Conservation (phyloP, 2,888 invertebrate species). For the Parapristionchus giblindavisi region DNA sequence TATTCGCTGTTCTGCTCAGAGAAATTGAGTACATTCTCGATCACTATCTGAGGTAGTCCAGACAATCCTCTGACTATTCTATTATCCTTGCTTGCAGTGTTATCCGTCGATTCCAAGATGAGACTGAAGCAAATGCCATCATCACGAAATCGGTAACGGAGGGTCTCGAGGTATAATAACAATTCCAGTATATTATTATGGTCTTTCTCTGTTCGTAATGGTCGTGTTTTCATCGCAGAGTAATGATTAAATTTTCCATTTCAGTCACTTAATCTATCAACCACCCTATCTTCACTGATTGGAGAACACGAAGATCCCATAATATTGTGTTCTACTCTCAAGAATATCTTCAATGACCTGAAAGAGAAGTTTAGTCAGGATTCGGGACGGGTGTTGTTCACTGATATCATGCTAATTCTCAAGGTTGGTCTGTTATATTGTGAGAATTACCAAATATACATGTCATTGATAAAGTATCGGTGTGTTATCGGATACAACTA, state of each 20-base stretch:
- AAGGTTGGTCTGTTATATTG: constrained; percentile 23
- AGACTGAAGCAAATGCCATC: constrained; percentile 33
- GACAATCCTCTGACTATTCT: background rate
- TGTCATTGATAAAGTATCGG: too few relatives aligned
- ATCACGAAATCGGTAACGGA: constrained; percentile 37
- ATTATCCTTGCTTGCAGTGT: constrained; percentile 27
- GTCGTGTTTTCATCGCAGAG: too few relatives aligned
- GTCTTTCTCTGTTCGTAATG: too few relatives aligned
- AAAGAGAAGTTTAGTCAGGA: background rate
- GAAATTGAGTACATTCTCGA: constrained; percentile 43
- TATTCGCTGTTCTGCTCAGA: constrained; percentile 38
- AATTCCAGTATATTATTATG: too few relatives aligned
- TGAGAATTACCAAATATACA: background rate
- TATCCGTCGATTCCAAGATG: constrained; percentile 41
- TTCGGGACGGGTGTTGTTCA: background rate
- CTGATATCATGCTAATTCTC: constrained; percentile 16
- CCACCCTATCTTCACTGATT: constrained; percentile 31
- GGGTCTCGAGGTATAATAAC: constrained; percentile 36
- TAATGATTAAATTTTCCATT: background rate
- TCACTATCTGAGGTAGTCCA: constrained; percentile 26
- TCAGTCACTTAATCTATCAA: constrained; percentile 36
- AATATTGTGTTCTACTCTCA: constrained; percentile 29
- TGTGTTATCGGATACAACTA: too few relatives aligned
- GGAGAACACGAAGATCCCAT: constrained; percentile 39
- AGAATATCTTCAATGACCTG: constrained; percentile 5